Base-by-base conservation (phyloP, 1,140 invertebrate species). In the Physella acuta region DNA sequence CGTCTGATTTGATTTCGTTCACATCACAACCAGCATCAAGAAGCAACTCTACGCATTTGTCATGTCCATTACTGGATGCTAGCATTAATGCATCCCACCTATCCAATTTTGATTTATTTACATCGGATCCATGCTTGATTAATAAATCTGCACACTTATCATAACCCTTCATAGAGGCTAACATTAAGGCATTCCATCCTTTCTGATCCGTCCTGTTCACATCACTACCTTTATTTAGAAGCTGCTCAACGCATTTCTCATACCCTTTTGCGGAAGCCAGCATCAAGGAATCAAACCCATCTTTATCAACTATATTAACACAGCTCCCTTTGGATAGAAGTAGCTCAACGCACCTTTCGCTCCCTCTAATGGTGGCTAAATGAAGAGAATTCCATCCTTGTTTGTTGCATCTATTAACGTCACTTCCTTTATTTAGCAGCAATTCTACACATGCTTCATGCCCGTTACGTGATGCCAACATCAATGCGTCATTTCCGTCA, bases 31-130 rank as follows among this genome's bases (percentile, higher is more conserved):
- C n/a, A n/a, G n/a, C n/a, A n/a, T n/a, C n/a, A n/a, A n/a, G n/a
- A n/a, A n/a, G n/a, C n/a, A n/a, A n/a, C n/a, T n/a, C n/a, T n/a
- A n/a, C n/a, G n/a, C 28, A 2, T 26, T 56, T 20, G 8, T 4
- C 14, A n/a, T 56, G 53, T 56, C 53, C 53, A 30, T 3, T 31
- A 31, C 33, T n/a, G n/a, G n/a, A n/a, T n/a, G n/a, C n/a, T n/a
- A n/a, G n/a, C n/a, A n/a, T n/a, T n/a, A n/a, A n/a, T 56, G 53
- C n/a, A n/a, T 56, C 33, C 53, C 53, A 56, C 3, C 53, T 31
- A 5, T 28, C 3, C n/a, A 31, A 31, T 16, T 31, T 31, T 14
- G 11, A 8, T 56, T 26, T 31, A 28, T 3, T 30, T 11, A 56
- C 53, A 28, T 30, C 24, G 33, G 53, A 26, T 17, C 53, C 53